Percentiles rank a stretch among this genome's conserved stretches.
Evolutionary conservation across 2,797 vertebrate species (phyloP).

Genomic region (Prionace glauca): DNA sequence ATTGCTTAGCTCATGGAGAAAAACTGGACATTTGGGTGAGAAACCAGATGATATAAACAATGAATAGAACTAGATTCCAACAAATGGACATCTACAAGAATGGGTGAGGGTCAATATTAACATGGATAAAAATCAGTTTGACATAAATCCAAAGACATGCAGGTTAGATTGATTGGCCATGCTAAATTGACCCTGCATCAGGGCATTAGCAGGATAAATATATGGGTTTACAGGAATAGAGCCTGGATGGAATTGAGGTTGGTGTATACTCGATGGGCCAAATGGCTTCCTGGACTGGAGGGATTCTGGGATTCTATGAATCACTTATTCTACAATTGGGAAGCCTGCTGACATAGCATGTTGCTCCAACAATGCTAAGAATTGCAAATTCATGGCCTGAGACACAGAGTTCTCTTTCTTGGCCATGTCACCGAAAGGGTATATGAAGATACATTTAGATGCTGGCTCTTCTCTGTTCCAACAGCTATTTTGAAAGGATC

Average conservation of each 20-base stretch:
- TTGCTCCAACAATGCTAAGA: background rate
- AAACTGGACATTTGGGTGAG: background rate
- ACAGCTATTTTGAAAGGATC: background rate
- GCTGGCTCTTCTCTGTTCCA: background rate
- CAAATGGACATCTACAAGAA: constrained; percentile 35
- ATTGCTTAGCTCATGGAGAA: background rate
- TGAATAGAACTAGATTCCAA: constrained; percentile 42
- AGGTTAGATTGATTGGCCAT: no score
- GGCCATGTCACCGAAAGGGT: background rate
- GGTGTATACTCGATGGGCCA: no score
- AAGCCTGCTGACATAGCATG: background rate
- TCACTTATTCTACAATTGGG: background rate
- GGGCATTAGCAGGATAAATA: no score
- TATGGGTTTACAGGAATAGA: no score
- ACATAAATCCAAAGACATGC: background rate
- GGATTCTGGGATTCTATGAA: background rate
- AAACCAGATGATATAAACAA: background rate
- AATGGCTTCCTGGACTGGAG: no score
- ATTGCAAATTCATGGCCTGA: background rate
- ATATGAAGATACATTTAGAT: background rate
- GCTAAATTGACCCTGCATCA: no score
- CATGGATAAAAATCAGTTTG: background rate
- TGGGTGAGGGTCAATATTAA: background rate
- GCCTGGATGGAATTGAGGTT: no score
- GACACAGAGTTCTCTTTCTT: background rate